Evolutionary conservation across 2,797 vertebrate species (phyloP).

Genomic region (Carapus acus): DNA sequence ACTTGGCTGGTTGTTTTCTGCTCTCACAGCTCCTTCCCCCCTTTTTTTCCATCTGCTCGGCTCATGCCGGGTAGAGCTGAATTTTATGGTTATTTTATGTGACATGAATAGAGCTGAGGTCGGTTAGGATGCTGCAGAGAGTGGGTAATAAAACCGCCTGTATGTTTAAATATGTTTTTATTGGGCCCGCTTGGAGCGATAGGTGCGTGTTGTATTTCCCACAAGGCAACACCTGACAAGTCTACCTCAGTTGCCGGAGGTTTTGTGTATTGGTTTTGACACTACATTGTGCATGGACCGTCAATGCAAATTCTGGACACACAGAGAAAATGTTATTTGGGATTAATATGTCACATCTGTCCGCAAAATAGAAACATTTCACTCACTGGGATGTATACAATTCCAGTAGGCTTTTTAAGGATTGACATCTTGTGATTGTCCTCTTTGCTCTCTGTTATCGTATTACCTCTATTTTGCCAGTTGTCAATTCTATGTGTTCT

Average conservation of each 20-base stretch:
- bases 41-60: slow-evolving; percentile 50
- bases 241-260: slow-evolving; percentile 4
- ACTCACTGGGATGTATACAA: background rate
- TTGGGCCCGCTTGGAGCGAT: slow-evolving; percentile 19
- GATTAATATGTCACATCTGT: slow-evolving; percentile 15
- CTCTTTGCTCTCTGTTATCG: background rate
- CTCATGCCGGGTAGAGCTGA: slow-evolving; percentile 51
- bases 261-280: slow-evolving; percentile 23
- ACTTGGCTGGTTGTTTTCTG: slow-evolving; percentile 78
- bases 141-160: slow-evolving; percentile 36
- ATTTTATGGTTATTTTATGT: slow-evolving; percentile 67
- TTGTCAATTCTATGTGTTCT: slow-evolving; percentile 10
- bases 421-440: slow-evolving; percentile 1
- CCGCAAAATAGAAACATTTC: slow-evolving; percentile 31
- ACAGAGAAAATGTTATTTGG: slow-evolving; percentile 21
- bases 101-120: slow-evolving; percentile 38
- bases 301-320: slow-evolving; percentile 12
- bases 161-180: slow-evolving; percentile 49
- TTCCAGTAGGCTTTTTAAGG: background rate
- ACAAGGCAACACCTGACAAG: slow-evolving; percentile 34
- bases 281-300: slow-evolving; percentile 19
- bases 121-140: slow-evolving; percentile 54
- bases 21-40: slow-evolving; percentile 64
- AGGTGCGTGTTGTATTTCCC: slow-evolving; percentile 34
- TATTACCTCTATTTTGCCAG: background rate